These are phyloP conservation scores for Dryas iulia DNA, from an alignment of 1,140 invertebrate species.

Conservation along the genomic window DNA sequence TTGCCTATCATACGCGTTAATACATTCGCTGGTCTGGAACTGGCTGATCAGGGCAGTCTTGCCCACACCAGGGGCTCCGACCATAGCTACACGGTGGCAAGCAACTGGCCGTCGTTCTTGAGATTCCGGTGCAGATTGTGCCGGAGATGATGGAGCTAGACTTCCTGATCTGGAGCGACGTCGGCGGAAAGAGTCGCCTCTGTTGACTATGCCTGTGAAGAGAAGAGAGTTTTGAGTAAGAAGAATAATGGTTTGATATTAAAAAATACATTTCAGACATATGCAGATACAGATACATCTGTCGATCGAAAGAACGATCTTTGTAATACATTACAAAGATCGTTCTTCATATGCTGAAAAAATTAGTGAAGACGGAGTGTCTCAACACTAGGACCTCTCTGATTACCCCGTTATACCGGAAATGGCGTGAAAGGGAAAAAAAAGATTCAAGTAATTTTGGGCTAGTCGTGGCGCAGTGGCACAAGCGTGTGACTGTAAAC, in stretches of 20 bases:
- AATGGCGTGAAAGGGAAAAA: too few relatives aligned
- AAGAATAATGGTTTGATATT: too few relatives aligned
- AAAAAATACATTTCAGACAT: too few relatives aligned
- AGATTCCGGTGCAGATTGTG: conserved; percentile 66
- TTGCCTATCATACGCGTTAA: conserved; percentile 93
- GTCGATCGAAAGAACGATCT: too few relatives aligned
- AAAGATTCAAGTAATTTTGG: too few relatives aligned
- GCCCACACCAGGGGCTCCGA: conserved; percentile 93
- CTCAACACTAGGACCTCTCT: too few relatives aligned
- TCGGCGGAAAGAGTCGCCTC: conserved; percentile 92
- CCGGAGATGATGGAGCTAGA: conserved; percentile 80
- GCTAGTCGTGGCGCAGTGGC: too few relatives aligned
- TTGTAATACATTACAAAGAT: too few relatives aligned
- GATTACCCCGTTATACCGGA: too few relatives aligned
- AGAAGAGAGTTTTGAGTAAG: neutral
- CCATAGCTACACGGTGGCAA: conserved; percentile 89
- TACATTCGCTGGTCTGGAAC: conserved; percentile 97
- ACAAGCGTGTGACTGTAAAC: too few relatives aligned
- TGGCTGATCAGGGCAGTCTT: conserved; percentile 95
- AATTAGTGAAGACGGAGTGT: too few relatives aligned
- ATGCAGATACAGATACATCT: neutral
- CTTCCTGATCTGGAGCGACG: conserved; percentile 90
- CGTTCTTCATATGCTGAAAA: too few relatives aligned
- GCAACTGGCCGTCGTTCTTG: conserved; percentile 73
- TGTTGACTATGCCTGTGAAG: conserved; percentile 90